A percentile compares a stretch with the other conserved stretches of the same genome.
These are phyloP conservation scores for Callinectes sapidus DNA, from an alignment of 2,888 invertebrate genomes.

Conservation along the genomic window DNA sequence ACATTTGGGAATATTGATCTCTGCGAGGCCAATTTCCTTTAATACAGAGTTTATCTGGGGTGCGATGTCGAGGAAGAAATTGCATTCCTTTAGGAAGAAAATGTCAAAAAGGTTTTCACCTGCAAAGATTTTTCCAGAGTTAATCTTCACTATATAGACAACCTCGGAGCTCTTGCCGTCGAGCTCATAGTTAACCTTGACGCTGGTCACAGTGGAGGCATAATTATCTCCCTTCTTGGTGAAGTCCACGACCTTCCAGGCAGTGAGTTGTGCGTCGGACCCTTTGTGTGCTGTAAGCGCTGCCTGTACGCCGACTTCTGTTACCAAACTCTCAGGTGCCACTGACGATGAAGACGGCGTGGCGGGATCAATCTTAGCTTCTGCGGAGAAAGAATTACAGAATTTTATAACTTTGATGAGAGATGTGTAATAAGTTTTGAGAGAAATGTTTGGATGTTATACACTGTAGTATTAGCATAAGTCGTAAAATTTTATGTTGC, in stretches of 20 bases:
- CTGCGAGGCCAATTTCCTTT: background rate
- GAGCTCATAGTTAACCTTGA: slow-evolving; percentile 37
- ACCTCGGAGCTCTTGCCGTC: slow-evolving; percentile 29
- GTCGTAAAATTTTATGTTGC: too few relatives aligned
- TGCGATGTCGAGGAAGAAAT: slow-evolving; percentile 44
- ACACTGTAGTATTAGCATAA: too few relatives aligned
- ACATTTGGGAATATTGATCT: slow-evolving; percentile 43
- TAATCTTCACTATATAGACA: slow-evolving; percentile 58
- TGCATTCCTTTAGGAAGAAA: slow-evolving; percentile 49
- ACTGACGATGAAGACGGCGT: background rate
- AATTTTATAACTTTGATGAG: background rate
- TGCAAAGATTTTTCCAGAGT: slow-evolving; percentile 33
- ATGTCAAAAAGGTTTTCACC: background rate
- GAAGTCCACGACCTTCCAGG: slow-evolving; percentile 54
- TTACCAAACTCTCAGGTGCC: slow-evolving; percentile 49
- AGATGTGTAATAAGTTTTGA: too few relatives aligned
- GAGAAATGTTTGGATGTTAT: too few relatives aligned
- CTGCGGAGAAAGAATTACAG: background rate
- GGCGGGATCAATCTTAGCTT: background rate
- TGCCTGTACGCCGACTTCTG: slow-evolving; percentile 33
- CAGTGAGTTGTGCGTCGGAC: background rate
- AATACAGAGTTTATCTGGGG: slow-evolving; percentile 42
- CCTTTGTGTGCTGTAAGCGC: slow-evolving; percentile 58
- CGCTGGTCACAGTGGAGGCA: slow-evolving; percentile 56
- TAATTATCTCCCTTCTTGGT: slow-evolving; percentile 60